Evolutionary conservation across 2,888 invertebrate genomes (phyloP), one percentile per base, ranked within the genome.

Genomic region (Sceliomorpha sp.): DNA sequence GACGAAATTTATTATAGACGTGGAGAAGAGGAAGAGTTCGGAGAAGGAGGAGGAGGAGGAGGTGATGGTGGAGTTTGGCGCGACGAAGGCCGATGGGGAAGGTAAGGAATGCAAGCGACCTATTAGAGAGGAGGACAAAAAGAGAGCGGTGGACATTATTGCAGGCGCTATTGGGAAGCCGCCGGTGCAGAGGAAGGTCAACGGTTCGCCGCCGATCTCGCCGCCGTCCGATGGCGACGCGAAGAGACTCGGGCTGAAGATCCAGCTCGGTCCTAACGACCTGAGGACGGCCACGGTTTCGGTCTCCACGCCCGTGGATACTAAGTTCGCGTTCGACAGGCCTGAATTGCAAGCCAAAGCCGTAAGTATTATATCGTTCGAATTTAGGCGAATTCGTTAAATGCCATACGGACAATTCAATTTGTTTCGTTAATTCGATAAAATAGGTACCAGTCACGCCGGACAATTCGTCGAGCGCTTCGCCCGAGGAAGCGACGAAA

Each of bases 401-500:
- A n/a, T n/a, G n/a, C n/a, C n/a, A n/a, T n/a, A n/a, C n/a, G n/a
- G n/a, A n/a, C n/a, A n/a, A n/a, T n/a, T n/a, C n/a, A n/a, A n/a
- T n/a, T n/a, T n/a, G n/a, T n/a, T n/a, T n/a, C n/a, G n/a, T n/a
- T n/a, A n/a, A n/a, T n/a, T n/a, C n/a, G n/a, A n/a, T n/a, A n/a
- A n/a, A n/a, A n/a, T n/a, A n/a, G n/a, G n/a, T n/a, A n/a, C n/a
- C n/a, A n/a, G n/a, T n/a, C n/a, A n/a, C n/a, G n/a, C n/a, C n/a
- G n/a, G n/a, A n/a, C n/a, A n/a, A n/a, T n/a, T n/a, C n/a, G n/a
- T n/a, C n/a, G n/a, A n/a, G n/a, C n/a, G n/a, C n/a, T n/a, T n/a
- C n/a, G 3, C 15, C 66, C 8, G 84, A 83, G 0, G 85, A 86
- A 39, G 81, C 82, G 13, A 86, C 83, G 32, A 91, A 92, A 85